Evolutionary conservation across 1,140 invertebrate genomes (phyloP), one percentile per base, ranked within the genome.

Genomic region (Portunus trituberculatus): DNA sequence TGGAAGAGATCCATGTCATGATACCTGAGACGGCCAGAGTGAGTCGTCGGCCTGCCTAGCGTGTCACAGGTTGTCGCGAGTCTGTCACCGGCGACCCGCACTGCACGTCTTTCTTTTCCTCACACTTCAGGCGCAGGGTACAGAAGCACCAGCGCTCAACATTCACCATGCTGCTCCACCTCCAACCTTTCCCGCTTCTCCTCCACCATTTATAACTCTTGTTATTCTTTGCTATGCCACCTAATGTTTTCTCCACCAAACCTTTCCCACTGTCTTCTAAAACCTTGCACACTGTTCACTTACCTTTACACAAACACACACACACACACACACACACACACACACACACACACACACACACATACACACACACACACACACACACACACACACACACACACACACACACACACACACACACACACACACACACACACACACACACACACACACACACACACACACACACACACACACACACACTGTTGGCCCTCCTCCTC

Each of bases 391-490:
- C 39, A 39, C 39, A 39, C 39, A 39, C 39, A 39, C 39, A 39
- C 39, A 39, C 39, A n/a, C 76, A 83, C 76, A 83, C 76, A 83
- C 76, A 83, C 76, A 83, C 76, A 39, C 39, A 83, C 76, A 83
- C 76, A 39, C 39, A 39, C 39, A 39, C 39, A 39, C 39, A 39
- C 39, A 39, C 39, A 39, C 39, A 39, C 39, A 39, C 39, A 39
- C 39, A 39, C 39, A 39, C 39, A 39, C 39, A 39, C 39, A 39
- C 39, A 39, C 39, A 39, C 39, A 39, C 39, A 39, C 39, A 39
- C 39, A 39, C 39, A 39, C 39, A 39, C 39, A 39, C 39, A 39
- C 39, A 39, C 39, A 39, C 39, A 39, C 39, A 39, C 39, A 39
- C 39, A 39, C 39, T n/a, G n/a, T n/a, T n/a, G n/a, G n/a, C n/a